A percentile compares a stretch with the other conserved stretches of the same genome.
phyloP scores from a whole-genome alignment of 2,888 invertebrate genomes.

The Dione vanillae region DNA sequence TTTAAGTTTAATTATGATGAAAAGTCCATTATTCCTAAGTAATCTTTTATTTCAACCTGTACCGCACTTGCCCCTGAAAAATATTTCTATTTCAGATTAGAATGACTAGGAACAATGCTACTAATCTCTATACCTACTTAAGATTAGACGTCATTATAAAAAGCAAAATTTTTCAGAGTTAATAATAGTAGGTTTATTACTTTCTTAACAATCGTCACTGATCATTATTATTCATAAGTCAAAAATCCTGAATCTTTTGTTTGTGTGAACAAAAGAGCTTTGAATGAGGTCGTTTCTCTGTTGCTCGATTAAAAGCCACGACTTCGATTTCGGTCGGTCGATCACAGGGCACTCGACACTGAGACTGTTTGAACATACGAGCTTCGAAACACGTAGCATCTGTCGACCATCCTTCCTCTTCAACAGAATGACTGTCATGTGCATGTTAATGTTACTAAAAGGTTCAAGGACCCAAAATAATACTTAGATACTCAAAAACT shows the following conservation, averaged over 20 bases:
- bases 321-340: slow-evolving; percentile 46
- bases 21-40: slow-evolving; percentile 19
- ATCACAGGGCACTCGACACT: slow-evolving; percentile 41
- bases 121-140: slow-evolving; percentile 15
- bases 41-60: slow-evolving; percentile 19
- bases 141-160: slow-evolving; percentile 2
- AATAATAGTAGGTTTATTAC: slow-evolving; percentile 35
- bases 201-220: slow-evolving; percentile 36
- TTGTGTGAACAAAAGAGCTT: slow-evolving; percentile 42
- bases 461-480: no score
- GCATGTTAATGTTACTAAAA: slow-evolving; percentile 44
- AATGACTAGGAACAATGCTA: slow-evolving; percentile 12
- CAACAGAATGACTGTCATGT: slow-evolving; percentile 37
- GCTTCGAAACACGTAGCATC: slow-evolving; percentile 37
- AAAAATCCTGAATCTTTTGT: slow-evolving; percentile 45
- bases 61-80: slow-evolving; percentile 20
- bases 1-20: slow-evolving; percentile 25
- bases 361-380: slow-evolving; percentile 39
- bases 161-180: slow-evolving; percentile 8
- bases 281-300: slow-evolving; percentile 41
- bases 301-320: slow-evolving; percentile 45
- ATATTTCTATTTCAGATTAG: slow-evolving; percentile 25
- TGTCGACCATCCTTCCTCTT: slow-evolving; percentile 34
- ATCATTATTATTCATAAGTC: slow-evolving; percentile 39
- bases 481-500: not conserved